Percentiles rank a stretch among this genome's conserved stretches.
Evolutionary conservation across 2,888 invertebrate species (phyloP).

Genomic region (Beris chalybata): DNA sequence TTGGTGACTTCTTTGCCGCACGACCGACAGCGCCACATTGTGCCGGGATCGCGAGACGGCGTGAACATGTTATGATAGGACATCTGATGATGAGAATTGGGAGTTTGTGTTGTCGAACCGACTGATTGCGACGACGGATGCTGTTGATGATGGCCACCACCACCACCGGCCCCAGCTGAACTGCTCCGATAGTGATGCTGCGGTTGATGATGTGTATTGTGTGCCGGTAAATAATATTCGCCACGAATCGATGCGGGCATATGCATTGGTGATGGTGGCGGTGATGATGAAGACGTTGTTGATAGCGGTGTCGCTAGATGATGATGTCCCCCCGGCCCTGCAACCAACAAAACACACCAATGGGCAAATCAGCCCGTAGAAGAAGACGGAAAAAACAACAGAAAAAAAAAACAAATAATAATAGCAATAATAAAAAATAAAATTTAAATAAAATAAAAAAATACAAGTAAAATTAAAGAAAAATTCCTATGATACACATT

Average conservation of each 20-base stretch:
- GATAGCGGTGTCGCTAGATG: conserved; percentile 51
- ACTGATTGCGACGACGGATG: conserved; percentile 9
- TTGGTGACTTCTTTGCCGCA: conserved; percentile 86
- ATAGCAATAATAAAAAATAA: conserved; percentile 42
- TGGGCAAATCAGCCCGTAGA: conserved; percentile 56
- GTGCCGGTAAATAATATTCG: conserved; percentile 10
- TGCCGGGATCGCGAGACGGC: conserved; percentile 69
- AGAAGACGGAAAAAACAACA: conserved; percentile 43
- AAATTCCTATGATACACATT: conserved; percentile 23
- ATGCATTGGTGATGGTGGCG: conserved; percentile 54
- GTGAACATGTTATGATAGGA: conserved; percentile 85
- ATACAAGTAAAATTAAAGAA: conserved; percentile 20
- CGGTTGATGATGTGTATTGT: conserved; percentile 18
- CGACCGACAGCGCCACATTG: conserved; percentile 78
- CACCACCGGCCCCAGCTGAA: conserved; percentile 6
- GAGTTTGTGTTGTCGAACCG: conserved; percentile 24
- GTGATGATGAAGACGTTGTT: conserved; percentile 51
- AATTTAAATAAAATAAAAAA: conserved; percentile 33
- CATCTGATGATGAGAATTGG: conserved; percentile 58
- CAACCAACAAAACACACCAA: conserved; percentile 49
- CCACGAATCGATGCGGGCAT: conserved; percentile 47
- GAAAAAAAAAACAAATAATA: conserved; percentile 42
- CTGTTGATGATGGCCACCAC: conserved; percentile 44
- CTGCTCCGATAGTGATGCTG: conserved; percentile 29
- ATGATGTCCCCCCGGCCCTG: conserved; percentile 54